Percentiles rank a stretch among this genome's conserved stretches.
Evolutionary conservation across 2,888 invertebrate species (phyloP).

Genomic region (Trachelus iudaicus): DNA sequence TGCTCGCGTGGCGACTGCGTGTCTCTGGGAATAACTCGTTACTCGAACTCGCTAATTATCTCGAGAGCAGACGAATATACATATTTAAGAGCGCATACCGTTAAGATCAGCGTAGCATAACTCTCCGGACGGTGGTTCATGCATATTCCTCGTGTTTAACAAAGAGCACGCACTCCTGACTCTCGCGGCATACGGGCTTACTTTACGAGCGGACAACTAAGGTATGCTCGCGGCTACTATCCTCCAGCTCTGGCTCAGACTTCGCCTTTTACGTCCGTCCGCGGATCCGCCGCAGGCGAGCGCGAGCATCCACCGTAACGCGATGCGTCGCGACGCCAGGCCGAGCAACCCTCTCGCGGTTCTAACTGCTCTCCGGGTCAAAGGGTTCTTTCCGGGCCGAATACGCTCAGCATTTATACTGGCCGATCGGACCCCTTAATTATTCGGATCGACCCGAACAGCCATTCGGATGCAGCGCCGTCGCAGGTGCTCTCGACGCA

Average conservation of each 20-base stretch:
- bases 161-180: conserved; percentile 33
- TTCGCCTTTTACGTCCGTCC: conserved; percentile 48
- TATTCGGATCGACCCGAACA: too few species aligned
- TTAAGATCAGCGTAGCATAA: conserved; percentile 61
- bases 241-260: conserved; percentile 25
- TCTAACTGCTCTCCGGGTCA: too few species aligned
- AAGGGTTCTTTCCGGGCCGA: too few species aligned
- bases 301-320: conserved; percentile 37
- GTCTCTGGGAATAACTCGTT: neutral
- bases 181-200: conserved; percentile 59
- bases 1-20: too few species aligned
- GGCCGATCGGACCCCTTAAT: too few species aligned
- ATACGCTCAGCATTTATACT: too few species aligned
- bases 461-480: neutral
- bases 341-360: neutral
- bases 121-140: conserved; percentile 48
- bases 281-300: conserved; percentile 25
- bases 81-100: conserved; percentile 51
- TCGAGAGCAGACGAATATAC: conserved; percentile 34
- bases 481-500: neutral
- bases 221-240: conserved; percentile 53
- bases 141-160: conserved; percentile 59
- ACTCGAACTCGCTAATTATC: conserved; percentile 33
- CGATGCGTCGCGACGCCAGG: conserved; percentile 10
- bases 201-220: conserved; percentile 66